These are phyloP conservation scores for Aurelia sp. DNA, from an alignment of 30 jellyfish, hydroid and myxozoan genomes.

Conservation along the genomic window DNA sequence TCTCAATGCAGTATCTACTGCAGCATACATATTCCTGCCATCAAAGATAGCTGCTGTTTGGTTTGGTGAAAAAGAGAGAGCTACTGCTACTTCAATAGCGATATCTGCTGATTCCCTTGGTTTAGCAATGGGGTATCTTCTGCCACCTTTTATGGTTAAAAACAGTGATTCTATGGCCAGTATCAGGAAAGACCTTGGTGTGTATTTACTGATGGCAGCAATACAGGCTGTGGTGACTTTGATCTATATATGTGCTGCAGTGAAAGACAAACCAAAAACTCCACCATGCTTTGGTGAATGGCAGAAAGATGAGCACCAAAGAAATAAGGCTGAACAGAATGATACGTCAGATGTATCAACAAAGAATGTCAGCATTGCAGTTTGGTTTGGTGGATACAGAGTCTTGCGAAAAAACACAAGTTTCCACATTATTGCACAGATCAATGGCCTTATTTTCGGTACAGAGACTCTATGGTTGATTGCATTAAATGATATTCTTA, in stretches of 20 bases:
- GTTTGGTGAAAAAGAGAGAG: constrained; percentile 86
- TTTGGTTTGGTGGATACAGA: constrained; percentile 12
- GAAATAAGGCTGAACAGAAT: neutral
- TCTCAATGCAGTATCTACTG: constrained; percentile 64
- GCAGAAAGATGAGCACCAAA: neutral
- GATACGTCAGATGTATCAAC: neutral
- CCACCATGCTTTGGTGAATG: constrained; percentile 76
- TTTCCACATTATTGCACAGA: constrained; percentile 35
- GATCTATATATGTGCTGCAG: constrained; percentile 43
- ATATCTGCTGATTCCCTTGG: constrained; percentile 86
- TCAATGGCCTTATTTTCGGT: constrained; percentile 54
- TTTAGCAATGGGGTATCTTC: constrained; percentile 58
- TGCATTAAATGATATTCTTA: constrained; percentile 78
- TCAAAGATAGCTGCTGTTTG: constrained; percentile 86
- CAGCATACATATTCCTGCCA: constrained; percentile 84
- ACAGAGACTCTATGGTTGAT: constrained; percentile 71
- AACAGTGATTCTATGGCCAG: constrained; percentile 20
- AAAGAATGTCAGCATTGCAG: neutral
- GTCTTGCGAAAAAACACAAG: constrained; percentile 10
- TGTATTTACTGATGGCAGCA: constrained; percentile 41
- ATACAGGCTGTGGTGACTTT: constrained; percentile 60
- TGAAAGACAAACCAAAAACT: constrained; percentile 64
- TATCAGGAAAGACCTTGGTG: constrained; percentile 33
- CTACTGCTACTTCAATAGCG: constrained; percentile 82
- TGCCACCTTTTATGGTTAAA: constrained; percentile 42